Evolutionary conservation across 2,888 invertebrate genomes (phyloP).

Genomic region (Parasteatoda lunata): DNA sequence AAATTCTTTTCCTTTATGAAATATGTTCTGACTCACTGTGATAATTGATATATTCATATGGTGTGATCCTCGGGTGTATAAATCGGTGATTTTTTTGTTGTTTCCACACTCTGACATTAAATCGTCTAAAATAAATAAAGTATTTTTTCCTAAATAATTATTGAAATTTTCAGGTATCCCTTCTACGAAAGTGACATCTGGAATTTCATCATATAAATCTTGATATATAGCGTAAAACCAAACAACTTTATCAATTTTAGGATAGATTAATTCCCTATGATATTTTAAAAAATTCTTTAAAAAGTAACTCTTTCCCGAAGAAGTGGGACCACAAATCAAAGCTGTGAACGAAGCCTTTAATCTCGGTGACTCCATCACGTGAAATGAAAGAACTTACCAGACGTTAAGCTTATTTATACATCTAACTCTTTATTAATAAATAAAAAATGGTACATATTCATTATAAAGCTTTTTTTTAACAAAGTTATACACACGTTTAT

Average conservation of each 20-base stretch:
- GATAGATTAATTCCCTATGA: neutral
- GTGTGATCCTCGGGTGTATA: slow-evolving; percentile 25
- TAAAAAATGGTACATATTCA: neutral
- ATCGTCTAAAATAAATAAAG: slow-evolving; percentile 19
- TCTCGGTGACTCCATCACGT: neutral
- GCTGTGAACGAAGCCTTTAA: neutral
- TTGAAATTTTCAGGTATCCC: slow-evolving; percentile 2
- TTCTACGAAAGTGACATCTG: slow-evolving; percentile 14
- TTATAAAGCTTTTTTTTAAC: neutral
- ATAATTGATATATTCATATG: slow-evolving; percentile 33
- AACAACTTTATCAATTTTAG: neutral
- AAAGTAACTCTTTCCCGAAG: neutral
- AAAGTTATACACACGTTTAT: neutral
- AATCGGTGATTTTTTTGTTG: neutral
- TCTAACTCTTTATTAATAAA: neutral
- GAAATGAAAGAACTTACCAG: neutral
- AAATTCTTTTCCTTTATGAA: slow-evolving; percentile 27
- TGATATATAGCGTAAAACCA: slow-evolving; percentile 23
- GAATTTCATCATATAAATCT: slow-evolving; percentile 9
- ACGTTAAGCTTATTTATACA: neutral
- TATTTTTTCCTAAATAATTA: neutral
- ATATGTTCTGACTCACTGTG: slow-evolving; percentile 21
- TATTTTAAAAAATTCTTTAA: neutral
- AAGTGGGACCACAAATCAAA: neutral
- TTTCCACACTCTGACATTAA: slow-evolving; percentile 32